Evolutionary conservation across 2,888 invertebrate species (phyloP).

Genomic region (Diaphora mendica): DNA sequence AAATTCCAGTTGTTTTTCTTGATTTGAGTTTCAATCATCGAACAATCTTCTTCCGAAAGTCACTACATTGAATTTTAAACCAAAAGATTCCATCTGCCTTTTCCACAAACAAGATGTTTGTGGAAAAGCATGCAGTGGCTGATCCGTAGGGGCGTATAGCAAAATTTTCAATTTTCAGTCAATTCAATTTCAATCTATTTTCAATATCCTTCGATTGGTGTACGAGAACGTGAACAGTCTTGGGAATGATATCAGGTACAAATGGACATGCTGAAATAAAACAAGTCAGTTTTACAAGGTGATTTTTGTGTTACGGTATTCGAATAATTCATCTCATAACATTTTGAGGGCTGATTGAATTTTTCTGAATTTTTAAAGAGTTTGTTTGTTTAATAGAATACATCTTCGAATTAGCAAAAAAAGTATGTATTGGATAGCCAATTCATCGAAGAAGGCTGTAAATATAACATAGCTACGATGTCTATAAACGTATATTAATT

Average conservation of each 20-base stretch:
- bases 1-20: too few relatives aligned
- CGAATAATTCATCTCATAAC: background rate
- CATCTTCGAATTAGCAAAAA: too few relatives aligned
- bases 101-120: conserved; percentile 12
- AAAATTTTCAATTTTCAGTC: conserved; percentile 53
- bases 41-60: background rate
- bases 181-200: conserved; percentile 54
- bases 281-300: background rate
- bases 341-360: background rate
- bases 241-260: conserved; percentile 37
- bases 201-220: conserved; percentile 50
- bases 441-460: too few relatives aligned
- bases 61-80: background rate
- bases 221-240: conserved; percentile 41
- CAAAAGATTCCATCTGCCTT: conserved; percentile 1
- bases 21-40: background rate
- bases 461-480: too few relatives aligned
- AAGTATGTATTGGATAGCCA: too few relatives aligned
- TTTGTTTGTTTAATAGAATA: too few relatives aligned
- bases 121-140: too few relatives aligned
- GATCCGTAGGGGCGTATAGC: conserved; percentile 36
- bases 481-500: too few relatives aligned
- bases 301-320: background rate
- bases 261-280: conserved; percentile 9
- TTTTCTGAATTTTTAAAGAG: background rate